These are phyloP conservation scores for Cardiocondyla obscurior DNA, from an alignment of 1,140 invertebrate species.

Conservation along the genomic window DNA sequence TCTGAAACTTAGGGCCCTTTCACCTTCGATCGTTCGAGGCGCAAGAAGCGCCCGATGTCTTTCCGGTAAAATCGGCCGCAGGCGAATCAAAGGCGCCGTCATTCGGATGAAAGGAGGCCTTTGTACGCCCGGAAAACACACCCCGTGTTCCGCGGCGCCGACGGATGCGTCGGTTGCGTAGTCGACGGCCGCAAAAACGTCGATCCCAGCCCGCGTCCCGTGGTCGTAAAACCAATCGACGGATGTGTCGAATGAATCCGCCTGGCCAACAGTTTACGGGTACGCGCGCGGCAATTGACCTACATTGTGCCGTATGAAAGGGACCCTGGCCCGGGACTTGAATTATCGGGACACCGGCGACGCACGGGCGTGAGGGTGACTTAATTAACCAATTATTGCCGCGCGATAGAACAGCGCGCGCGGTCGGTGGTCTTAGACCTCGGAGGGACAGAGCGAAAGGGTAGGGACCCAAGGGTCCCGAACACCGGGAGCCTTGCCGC, in stretches of 20 bases:
- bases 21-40: background rate
- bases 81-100: background rate
- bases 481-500: no score
- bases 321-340: constrained; percentile 26
- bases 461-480: background rate
- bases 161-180: background rate
- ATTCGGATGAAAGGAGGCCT: constrained; percentile 13
- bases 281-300: constrained; percentile 69
- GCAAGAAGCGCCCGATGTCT: background rate
- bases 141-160: background rate
- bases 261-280: constrained; percentile 55
- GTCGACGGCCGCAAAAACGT: constrained; percentile 11
- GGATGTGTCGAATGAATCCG: constrained; percentile 58
- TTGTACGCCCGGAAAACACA: background rate
- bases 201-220: background rate
- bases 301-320: constrained; percentile 63
- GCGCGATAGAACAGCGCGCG: background rate
- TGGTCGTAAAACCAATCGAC: constrained; percentile 20
- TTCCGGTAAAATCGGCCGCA: background rate
- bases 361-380: constrained; percentile 63
- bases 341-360: constrained; percentile 62
- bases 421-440: background rate
- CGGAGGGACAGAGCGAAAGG: background rate
- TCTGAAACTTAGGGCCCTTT: background rate
- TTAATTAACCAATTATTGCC: constrained; percentile 70